These are phyloP conservation scores for Tipula unca DNA, from an alignment of 2,888 invertebrate species.

Conservation along the genomic window DNA sequence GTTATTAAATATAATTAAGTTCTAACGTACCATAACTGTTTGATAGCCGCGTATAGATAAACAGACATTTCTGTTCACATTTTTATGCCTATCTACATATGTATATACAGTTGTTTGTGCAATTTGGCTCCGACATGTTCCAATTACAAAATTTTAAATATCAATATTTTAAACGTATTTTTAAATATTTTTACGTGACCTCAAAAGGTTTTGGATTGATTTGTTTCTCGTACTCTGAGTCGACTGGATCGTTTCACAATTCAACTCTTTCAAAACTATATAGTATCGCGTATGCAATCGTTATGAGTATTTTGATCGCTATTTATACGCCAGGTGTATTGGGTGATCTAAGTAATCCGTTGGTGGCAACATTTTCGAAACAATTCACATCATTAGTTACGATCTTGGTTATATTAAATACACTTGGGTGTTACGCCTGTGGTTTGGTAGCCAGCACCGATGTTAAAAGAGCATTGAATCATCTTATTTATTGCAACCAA, in stretches of 20 bases:
- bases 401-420: neutral
- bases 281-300: neutral
- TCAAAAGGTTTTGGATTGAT: neutral
- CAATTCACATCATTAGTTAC: neutral
- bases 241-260: neutral
- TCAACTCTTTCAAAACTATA: neutral
- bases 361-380: neutral
- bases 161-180: neutral
- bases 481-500: neutral
- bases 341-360: neutral
- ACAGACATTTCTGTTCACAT: too few species aligned
- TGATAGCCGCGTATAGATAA: too few species aligned
- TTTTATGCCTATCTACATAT: too few species aligned
- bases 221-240: neutral
- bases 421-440: neutral
- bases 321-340: neutral
- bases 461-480: neutral
- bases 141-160: neutral
- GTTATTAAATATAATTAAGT: too few species aligned
- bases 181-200: neutral
- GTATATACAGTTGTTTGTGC: too few species aligned
- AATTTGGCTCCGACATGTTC: neutral
- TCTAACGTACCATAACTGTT: too few species aligned
- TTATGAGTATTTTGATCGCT: neutral
- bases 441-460: neutral